A percentile compares a stretch with the other conserved stretches of the same genome.
Conservation (phyloP, 2,888 invertebrate species). For the Sphaerophoria taeniata region DNA sequence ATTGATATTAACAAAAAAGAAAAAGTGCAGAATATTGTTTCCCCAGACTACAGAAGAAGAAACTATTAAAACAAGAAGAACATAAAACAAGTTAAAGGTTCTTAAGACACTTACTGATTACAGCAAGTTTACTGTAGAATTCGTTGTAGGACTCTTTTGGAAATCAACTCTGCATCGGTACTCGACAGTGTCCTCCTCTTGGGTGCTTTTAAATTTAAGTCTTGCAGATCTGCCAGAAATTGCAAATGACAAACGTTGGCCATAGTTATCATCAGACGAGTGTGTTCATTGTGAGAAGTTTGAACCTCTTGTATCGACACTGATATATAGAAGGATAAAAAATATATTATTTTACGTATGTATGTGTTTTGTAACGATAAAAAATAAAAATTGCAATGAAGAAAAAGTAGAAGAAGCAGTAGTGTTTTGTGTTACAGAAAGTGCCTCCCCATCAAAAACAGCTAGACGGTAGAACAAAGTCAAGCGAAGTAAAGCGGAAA, state of each 20-base stretch:
- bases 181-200: constrained; percentile 91
- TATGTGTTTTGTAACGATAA: too few species aligned
- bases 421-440: too few species aligned
- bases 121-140: constrained; percentile 93
- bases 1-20: too few species aligned
- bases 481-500: too few species aligned
- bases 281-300: constrained; percentile 84
- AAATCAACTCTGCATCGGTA: constrained; percentile 96
- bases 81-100: constrained; percentile 2
- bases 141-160: constrained; percentile 93
- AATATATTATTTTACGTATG: too few species aligned
- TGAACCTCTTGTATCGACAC: constrained; percentile 84
- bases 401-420: too few species aligned
- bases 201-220: constrained; percentile 89
- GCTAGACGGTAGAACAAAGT: too few species aligned
- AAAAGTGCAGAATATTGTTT: too few species aligned
- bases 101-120: constrained; percentile 90
- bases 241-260: constrained; percentile 90
- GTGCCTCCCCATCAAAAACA: too few species aligned
- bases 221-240: constrained; percentile 90
- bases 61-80: not conserved
- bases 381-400: too few species aligned
- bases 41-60: not conserved
- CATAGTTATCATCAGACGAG: constrained; percentile 85
- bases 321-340: too few species aligned